phyloP scores from a whole-genome alignment of 1,140 invertebrate genomes.

The Holcopasites calliopsidis region DNA sequence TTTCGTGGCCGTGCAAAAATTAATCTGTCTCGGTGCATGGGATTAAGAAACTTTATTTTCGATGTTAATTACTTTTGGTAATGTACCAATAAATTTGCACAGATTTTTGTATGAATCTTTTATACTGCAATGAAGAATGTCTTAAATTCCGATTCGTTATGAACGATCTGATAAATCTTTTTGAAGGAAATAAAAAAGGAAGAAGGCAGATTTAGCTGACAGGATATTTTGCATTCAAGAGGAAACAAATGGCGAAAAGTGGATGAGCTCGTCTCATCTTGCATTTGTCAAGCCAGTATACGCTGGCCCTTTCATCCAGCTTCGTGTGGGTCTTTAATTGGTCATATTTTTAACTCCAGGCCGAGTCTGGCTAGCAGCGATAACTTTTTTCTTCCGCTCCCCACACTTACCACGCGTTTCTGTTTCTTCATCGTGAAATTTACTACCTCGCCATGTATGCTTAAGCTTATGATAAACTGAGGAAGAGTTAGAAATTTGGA shows the following conservation, averaged over 20 bases:
- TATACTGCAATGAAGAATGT: not conserved
- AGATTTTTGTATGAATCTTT: not conserved
- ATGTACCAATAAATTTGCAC: too few species aligned
- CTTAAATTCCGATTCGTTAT: not conserved
- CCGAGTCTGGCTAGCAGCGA: conserved; percentile 35
- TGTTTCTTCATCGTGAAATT: conserved; percentile 22
- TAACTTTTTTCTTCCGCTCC: conserved; percentile 58
- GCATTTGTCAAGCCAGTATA: conserved; percentile 50
- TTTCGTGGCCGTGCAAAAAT: not conserved
- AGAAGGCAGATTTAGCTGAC: not conserved
- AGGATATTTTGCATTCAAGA: conserved; percentile 31
- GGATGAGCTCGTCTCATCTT: conserved; percentile 20
- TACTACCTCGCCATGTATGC: not conserved
- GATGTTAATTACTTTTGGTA: too few species aligned
- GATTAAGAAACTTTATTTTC: too few species aligned
- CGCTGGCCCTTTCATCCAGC: conserved; percentile 28
- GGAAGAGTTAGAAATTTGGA: not conserved
- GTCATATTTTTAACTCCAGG: conserved; percentile 55
- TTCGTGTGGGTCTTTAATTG: conserved; percentile 55
- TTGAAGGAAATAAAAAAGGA: not conserved
- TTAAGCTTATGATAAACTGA: not conserved
- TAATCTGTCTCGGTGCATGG: not conserved
- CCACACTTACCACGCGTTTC: conserved; percentile 11
- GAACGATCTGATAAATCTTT: conserved; percentile 38
- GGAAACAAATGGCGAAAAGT: conserved; percentile 16